Conservation (phyloP, 2,797 vertebrate species). For the Scarus forsteni region DNA sequence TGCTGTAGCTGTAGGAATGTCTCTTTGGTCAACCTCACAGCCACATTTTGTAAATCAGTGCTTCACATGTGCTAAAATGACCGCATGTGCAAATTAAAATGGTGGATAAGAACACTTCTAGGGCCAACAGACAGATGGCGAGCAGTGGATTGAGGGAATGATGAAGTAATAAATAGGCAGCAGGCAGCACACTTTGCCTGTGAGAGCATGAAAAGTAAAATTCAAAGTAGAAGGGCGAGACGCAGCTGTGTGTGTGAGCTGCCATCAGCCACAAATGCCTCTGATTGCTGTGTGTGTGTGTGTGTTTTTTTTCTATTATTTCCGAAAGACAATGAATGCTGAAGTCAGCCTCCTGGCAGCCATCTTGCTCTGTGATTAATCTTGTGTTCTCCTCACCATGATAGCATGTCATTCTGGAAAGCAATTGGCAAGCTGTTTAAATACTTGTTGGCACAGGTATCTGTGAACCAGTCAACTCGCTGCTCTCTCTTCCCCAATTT, state of each 20-base stretch:
- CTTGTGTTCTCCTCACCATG: slow-evolving; percentile 59
- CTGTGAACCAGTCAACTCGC: slow-evolving; percentile 25
- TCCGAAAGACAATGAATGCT: slow-evolving; percentile 58
- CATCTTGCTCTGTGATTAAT: slow-evolving; percentile 64
- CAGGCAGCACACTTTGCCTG: slow-evolving; percentile 31
- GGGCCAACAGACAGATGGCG: slow-evolving; percentile 64
- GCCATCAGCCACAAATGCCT: slow-evolving; percentile 62
- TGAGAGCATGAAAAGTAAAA: slow-evolving; percentile 47
- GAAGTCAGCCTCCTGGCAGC: slow-evolving; percentile 58
- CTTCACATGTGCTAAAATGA: slow-evolving; percentile 60
- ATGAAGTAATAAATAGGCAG: slow-evolving; percentile 47
- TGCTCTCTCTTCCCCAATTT: slow-evolving; percentile 2
- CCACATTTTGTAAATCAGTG: slow-evolving; percentile 31
- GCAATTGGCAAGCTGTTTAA: slow-evolving; percentile 44
- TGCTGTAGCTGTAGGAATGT: slow-evolving; percentile 40
- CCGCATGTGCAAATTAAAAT: slow-evolving; percentile 60
- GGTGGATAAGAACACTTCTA: slow-evolving; percentile 53
- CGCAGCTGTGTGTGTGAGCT: slow-evolving; percentile 65
- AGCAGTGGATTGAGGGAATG: slow-evolving; percentile 52
- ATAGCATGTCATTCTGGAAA: slow-evolving; percentile 40
- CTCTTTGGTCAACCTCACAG: slow-evolving; percentile 26
- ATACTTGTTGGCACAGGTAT: slow-evolving; percentile 52
- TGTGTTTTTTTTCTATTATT: slow-evolving; percentile 32
- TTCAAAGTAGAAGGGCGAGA: slow-evolving; percentile 51
- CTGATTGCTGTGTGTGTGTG: slow-evolving; percentile 57